Conservation (phyloP, 2,888 invertebrate species). For the Lochmaea crataegi region DNA sequence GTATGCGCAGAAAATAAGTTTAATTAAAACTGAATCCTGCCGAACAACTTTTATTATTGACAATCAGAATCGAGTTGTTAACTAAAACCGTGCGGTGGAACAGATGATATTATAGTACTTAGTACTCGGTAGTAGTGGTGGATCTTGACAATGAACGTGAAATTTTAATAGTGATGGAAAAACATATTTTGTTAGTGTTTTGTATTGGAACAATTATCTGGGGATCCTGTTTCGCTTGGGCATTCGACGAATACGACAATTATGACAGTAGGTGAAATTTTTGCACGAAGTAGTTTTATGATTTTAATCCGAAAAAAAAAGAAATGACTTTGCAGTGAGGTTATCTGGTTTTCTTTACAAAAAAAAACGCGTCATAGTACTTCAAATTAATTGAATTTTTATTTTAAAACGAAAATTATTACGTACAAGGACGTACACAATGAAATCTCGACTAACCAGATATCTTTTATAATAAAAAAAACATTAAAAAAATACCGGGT, state of each 20-base stretch:
- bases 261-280: neutral
- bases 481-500: too few relatives aligned
- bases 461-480: too few relatives aligned
- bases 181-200: conserved; percentile 13
- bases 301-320: neutral
- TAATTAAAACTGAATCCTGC: conserved; percentile 32
- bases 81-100: conserved; percentile 3
- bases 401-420: too few relatives aligned
- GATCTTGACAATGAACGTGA: conserved; percentile 37
- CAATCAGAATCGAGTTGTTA: conserved; percentile 21
- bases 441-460: too few relatives aligned
- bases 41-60: conserved; percentile 32
- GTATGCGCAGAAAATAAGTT: conserved; percentile 31
- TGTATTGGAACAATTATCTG: neutral
- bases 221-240: neutral
- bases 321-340: neutral
- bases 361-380: neutral
- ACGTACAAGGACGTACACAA: too few relatives aligned
- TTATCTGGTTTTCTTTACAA: neutral
- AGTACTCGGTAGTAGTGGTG: neutral
- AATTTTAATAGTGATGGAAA: conserved; percentile 27
- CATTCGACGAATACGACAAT: conserved; percentile 18
- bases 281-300: neutral
- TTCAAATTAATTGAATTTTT: neutral
- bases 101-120: neutral